Base-by-base conservation (phyloP, 2,888 invertebrate species). In the Endomychus coccineus region DNA sequence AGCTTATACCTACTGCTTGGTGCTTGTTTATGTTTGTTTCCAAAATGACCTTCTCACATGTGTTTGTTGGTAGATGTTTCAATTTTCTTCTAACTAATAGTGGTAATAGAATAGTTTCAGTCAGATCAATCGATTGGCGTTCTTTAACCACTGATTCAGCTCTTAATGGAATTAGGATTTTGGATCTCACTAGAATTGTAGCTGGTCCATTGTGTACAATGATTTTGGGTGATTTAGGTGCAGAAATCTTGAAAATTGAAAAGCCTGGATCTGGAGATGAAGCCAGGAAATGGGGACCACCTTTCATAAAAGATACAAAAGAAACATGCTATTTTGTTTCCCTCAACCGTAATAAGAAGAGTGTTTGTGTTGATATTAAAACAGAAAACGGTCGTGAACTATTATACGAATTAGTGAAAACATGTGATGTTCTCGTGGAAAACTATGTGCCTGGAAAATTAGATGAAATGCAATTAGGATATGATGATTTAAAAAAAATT, bases 171-270 rank as follows among this genome's bases (percentile, higher is more conserved):
- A n/a, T n/a, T n/a, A n/a, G n/a, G n/a, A 74, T 90, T 9, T 62
- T 91, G 41, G 90, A 91, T 67, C 62, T 90, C 42, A 84, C 86
- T 4, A 71, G 95, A 51, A 84, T 96, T 23, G 77, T 95, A 2
- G 95, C 96, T 12, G 96, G 96, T 0, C 96, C 96, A 0, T 88
- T 83, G 59, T 94, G 94, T 61, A 85, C 94, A 0, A 92, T 94
- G 94, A 76, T 90, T 35, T 69, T 97, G 13, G 86, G 87, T 2
- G 95, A 96, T 68, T 69, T 94, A 40, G 95, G 95, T 0, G 95
- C 95, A 0, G 89, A 92, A 58, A 75, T 96, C 1, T 80, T 91
- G 29, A 95, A 96, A 74, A 77, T 97, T 22, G 96, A 97, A 62
- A 78, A 79, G 48, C 84, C 91, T 1, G 79, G 73, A 1, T 67